Percentiles rank a stretch among this genome's conserved stretches.
Conservation (phyloP, 2,113 vertebrate genomes). For the Todiramphus chloris region DNA sequence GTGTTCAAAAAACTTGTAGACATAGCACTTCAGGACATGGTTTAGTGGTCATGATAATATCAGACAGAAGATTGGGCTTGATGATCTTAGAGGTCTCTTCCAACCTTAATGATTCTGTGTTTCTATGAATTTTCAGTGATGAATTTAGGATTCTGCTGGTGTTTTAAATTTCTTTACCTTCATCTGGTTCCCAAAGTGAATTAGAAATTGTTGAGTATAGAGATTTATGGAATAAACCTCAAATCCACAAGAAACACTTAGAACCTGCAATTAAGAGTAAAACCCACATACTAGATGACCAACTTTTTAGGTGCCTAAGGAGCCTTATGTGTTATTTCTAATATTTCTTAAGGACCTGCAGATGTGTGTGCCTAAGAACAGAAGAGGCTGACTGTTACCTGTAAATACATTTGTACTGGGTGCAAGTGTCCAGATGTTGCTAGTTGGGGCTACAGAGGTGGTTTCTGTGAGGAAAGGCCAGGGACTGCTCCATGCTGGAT, state of each 20-base stretch:
- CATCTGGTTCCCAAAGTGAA: background rate
- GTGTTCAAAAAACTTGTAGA: too few species aligned
- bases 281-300: background rate
- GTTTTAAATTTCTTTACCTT: background rate
- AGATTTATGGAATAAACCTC: background rate
- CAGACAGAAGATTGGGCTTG: too few species aligned
- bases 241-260: background rate
- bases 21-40: too few species aligned
- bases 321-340: background rate
- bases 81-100: too few species aligned
- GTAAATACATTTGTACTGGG: background rate
- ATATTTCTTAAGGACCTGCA: background rate
- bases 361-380: background rate
- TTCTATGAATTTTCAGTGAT: background rate
- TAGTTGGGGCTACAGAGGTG: background rate
- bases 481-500: fast-evolving
- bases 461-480: background rate
- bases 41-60: too few species aligned
- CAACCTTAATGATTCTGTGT: too few species aligned
- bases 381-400: background rate
- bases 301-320: background rate
- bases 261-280: background rate
- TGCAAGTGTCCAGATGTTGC: background rate
- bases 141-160: background rate
- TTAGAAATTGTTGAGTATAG: background rate